A percentile compares a stretch with the other conserved stretches of the same genome.
These are phyloP conservation scores for Lepidocyrtoides sp. DNA, from an alignment of 2,888 invertebrate genomes.

Conservation along the genomic window DNA sequence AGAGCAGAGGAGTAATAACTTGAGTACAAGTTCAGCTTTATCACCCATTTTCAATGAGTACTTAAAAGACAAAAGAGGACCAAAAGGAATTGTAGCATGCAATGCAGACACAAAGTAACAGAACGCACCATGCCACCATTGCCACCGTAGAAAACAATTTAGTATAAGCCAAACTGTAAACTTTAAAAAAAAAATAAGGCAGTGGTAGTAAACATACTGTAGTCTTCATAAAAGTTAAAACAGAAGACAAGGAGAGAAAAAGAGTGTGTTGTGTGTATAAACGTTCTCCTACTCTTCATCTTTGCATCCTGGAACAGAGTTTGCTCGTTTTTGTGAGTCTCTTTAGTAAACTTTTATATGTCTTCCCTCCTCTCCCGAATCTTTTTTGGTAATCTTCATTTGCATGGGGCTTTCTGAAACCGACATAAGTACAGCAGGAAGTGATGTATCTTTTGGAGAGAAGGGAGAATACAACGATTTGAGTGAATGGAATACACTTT, in stretches of 20 bases:
- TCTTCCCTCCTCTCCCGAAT: neutral
- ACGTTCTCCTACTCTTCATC: neutral
- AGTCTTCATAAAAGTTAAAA: neutral
- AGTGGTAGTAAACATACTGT: neutral
- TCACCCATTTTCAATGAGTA: conserved; percentile 56
- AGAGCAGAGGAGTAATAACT: conserved; percentile 1
- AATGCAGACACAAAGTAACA: neutral
- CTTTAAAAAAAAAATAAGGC: neutral
- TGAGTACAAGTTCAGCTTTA: conserved; percentile 52
- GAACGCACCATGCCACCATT: neutral
- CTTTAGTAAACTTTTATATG: conserved; percentile 1
- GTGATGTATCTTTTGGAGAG: neutral
- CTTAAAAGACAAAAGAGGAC: conserved; percentile 52
- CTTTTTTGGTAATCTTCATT: neutral
- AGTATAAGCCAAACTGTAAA: conserved; percentile 8
- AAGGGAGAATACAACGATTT: neutral
- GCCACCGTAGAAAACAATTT: conserved; percentile 41
- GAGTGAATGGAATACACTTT: neutral
- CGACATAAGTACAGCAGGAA: neutral
- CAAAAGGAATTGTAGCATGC: conserved; percentile 33
- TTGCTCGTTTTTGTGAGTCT: conserved; percentile 5
- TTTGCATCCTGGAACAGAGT: neutral
- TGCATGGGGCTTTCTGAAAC: conserved; percentile 13
- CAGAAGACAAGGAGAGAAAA: neutral
- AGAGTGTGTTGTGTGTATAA: neutral